Conservation (phyloP, 2,797 vertebrate species). For the Coregonus ussuriensis region DNA sequence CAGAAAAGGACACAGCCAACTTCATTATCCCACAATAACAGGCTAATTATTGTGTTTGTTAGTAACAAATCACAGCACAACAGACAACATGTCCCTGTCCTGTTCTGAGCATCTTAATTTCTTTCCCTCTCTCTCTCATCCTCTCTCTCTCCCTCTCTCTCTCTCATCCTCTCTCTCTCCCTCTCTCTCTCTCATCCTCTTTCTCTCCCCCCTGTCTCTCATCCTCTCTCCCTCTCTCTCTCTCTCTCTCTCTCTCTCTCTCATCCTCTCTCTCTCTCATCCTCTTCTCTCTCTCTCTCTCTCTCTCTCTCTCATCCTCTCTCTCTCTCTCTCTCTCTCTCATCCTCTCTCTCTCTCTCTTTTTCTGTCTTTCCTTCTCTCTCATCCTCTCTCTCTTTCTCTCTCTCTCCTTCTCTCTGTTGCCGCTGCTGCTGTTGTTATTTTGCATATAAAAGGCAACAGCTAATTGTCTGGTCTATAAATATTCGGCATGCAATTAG, state of each 20-base stretch:
- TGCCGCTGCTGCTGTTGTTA: slow-evolving; percentile 84
- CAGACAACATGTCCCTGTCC: slow-evolving; percentile 99
- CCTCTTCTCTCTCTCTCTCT: slow-evolving; percentile 74
- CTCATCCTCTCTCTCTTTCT: slow-evolving; percentile 67
- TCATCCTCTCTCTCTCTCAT: slow-evolving; percentile 49
- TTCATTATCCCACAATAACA: slow-evolving; percentile 99
- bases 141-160: slow-evolving; percentile 23
- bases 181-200: slow-evolving; percentile 58
- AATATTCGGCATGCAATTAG: slow-evolving; percentile 99
- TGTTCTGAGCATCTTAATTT: slow-evolving; percentile 99
- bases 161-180: slow-evolving; percentile 61
- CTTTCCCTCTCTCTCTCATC: slow-evolving; percentile 77
- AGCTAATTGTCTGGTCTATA: slow-evolving; percentile 99
- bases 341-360: slow-evolving; percentile 60
- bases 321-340: slow-evolving; percentile 19
- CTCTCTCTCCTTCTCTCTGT: slow-evolving; percentile 64
- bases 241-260: slow-evolving; percentile 72
- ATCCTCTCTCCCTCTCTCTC: slow-evolving; percentile 52
- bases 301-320: slow-evolving; percentile 37
- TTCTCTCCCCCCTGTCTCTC: slow-evolving; percentile 71
- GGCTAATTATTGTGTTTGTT: slow-evolving; percentile 99
- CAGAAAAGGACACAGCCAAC: slow-evolving; percentile 95
- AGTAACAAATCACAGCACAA: slow-evolving; percentile 99
- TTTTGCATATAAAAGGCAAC: slow-evolving; percentile 99
- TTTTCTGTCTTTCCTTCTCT: slow-evolving; percentile 38